phyloP scores from a whole-genome alignment of 2,888 invertebrate genomes.

The Cepaea hortensis region DNA sequence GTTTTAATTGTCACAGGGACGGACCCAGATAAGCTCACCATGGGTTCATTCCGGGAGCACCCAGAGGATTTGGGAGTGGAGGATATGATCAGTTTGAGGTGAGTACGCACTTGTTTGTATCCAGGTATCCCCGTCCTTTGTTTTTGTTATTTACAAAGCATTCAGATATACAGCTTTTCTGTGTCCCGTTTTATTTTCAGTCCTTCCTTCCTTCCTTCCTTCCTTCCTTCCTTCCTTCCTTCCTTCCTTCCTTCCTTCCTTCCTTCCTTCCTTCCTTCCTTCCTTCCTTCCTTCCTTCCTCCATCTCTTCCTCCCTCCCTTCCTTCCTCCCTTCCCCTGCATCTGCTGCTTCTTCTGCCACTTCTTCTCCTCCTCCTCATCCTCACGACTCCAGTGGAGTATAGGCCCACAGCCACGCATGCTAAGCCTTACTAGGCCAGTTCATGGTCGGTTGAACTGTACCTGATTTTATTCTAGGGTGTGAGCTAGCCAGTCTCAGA shows the following conservation, averaged over 20 bases:
- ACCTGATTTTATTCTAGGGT: too few relatives aligned
- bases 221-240: not conserved
- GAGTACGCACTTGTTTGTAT: slow-evolving; percentile 32
- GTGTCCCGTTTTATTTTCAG: not conserved
- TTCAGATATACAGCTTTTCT: not conserved
- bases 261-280: not conserved
- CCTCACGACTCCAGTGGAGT: too few relatives aligned
- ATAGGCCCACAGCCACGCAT: too few relatives aligned
- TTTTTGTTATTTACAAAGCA: not conserved
- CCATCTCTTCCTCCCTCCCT: not conserved
- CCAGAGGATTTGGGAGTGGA: slow-evolving; percentile 55
- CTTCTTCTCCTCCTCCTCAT: not conserved
- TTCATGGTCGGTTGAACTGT: too few relatives aligned
- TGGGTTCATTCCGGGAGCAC: slow-evolving; percentile 40
- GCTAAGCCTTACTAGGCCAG: too few relatives aligned
- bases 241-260: not conserved
- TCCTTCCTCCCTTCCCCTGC: not conserved
- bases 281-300: not conserved
- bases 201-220: not conserved
- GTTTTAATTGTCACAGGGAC: too few relatives aligned
- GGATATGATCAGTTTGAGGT: slow-evolving; percentile 62
- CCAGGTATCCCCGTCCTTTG: not conserved
- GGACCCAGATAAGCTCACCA: slow-evolving; percentile 15
- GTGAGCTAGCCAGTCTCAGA: too few relatives aligned
- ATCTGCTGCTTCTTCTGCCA: not conserved